Evolutionary conservation across 2,888 invertebrate species (phyloP).

Genomic region (Drosophila kuntzei): DNA sequence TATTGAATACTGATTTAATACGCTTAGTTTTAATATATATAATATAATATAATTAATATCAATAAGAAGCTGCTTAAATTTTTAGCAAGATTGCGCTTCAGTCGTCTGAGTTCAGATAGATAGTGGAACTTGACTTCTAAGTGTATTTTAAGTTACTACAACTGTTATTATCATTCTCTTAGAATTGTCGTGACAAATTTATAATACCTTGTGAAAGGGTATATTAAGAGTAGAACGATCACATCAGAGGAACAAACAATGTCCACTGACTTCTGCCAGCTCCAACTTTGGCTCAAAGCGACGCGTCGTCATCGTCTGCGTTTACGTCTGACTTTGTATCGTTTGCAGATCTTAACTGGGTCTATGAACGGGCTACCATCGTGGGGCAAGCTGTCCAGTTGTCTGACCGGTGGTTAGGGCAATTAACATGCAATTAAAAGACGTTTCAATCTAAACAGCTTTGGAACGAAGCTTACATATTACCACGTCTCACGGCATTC

Average conservation of each 20-base stretch:
- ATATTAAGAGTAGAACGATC: constrained; percentile 11
- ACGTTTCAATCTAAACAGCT: constrained; percentile 76
- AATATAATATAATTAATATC: background rate
- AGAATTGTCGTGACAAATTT: constrained; percentile 3
- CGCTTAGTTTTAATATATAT: background rate
- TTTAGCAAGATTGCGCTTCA: background rate
- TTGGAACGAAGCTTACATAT: constrained; percentile 57
- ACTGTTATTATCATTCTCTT: background rate
- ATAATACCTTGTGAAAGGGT: background rate
- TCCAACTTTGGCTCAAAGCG: constrained; percentile 43
- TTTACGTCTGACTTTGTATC: constrained; percentile 47
- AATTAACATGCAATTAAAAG: constrained; percentile 83
- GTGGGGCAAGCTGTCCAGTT: constrained; percentile 30
- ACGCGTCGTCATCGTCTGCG: constrained; percentile 7
- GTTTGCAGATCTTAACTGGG: constrained; percentile 58
- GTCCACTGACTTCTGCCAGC: constrained; percentile 47
- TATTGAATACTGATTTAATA: background rate
- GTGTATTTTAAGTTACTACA: background rate
- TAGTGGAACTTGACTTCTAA: too few species aligned
- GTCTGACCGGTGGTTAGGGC: constrained; percentile 60
- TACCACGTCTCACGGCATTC: constrained; percentile 56
- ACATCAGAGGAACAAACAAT: constrained; percentile 56
- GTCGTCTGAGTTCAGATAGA: background rate
- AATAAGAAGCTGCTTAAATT: background rate
- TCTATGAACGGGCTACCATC: constrained; percentile 31